Base-by-base conservation (phyloP, 2,888 invertebrate genomes). In the Leptinotarsa tumamoca region DNA sequence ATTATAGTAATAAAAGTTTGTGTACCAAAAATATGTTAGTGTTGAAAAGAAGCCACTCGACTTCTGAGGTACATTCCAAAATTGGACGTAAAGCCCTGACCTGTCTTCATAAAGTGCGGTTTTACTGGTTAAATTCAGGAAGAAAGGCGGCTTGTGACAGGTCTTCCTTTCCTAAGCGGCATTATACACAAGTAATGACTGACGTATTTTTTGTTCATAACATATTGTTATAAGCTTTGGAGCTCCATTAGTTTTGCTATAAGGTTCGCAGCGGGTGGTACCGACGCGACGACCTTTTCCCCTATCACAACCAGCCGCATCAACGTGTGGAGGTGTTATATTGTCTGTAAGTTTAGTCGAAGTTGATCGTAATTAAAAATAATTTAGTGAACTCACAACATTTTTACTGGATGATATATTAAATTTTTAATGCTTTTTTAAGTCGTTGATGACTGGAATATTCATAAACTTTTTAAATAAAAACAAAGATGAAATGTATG, bases 231-330 rank as follows among this genome's bases (percentile, higher is more conserved):
- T 83, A 82, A 80, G 82, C 79, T 80, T 82, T 81, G 82, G 84
- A 83, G 83, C 84, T 86, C 86, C 87, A 87, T 87, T 87, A 87
- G 86, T 83, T 80, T 80, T 80, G 82, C 81, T 81, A 82, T 82
- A 80, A 80, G 78, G 78, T 75, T 75, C 80, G 63, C 82, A 78
- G 81, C 80, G 75, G 82, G 82, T 79, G 81, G 80, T 76, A 71
- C 72, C 69, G 74, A 76, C 75, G 67, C 69, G 74, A 76, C 74
- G 67, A 76, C 79, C 80, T 43, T 80, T 81, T 80, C 79, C 80
- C 76, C 78, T 76, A 77, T 68, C 73, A 78, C 71, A 72, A 70
- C 67, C 74, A 74, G 73, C 74, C 75, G 68, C 78, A 74, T 74
- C 66, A 76, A 78, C 78, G 77, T 76, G 80, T 79, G 82, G 80